Percentiles rank a stretch among this genome's conserved stretches.
These are phyloP conservation scores for Platycercus adscitus DNA, from an alignment of 2,113 vertebrate genomes.

Conservation along the genomic window DNA sequence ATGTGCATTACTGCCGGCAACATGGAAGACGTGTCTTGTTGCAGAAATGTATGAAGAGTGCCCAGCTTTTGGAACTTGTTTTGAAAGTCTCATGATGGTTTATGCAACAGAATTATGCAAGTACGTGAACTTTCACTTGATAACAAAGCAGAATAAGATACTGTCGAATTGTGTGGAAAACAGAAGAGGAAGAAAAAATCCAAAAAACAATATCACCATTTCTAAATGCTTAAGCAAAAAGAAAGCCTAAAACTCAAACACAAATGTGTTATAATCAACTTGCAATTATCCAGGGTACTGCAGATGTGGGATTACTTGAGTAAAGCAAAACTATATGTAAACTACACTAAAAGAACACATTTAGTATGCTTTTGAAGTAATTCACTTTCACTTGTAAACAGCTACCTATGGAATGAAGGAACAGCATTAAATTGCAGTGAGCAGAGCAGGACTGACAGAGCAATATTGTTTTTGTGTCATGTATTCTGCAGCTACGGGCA, in stretches of 20 bases:
- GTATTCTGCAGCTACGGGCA: background rate
- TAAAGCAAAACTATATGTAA: conserved; percentile 16
- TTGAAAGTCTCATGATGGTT: background rate
- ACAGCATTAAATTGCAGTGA: fast-evolving
- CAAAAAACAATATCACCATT: background rate
- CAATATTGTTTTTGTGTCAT: background rate
- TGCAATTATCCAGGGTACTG: background rate
- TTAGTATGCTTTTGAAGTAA: background rate
- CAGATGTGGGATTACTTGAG: background rate
- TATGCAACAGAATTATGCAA: background rate
- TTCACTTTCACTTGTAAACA: conserved; percentile 14
- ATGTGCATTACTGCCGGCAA: background rate
- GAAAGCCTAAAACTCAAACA: background rate
- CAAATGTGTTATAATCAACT: background rate
- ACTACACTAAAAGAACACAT: background rate
- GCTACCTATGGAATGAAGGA: background rate
- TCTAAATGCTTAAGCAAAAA: background rate
- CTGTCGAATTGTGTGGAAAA: background rate
- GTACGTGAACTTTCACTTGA: background rate
- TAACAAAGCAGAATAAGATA: background rate
- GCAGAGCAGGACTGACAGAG: background rate
- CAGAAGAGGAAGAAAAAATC: background rate
- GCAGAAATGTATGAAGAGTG: background rate
- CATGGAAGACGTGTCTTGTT: background rate
- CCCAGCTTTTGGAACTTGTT: background rate